Evolutionary conservation across 2,888 invertebrate genomes (phyloP), one percentile per base, ranked within the genome.

Genomic region (Aleiodes alternator): DNA sequence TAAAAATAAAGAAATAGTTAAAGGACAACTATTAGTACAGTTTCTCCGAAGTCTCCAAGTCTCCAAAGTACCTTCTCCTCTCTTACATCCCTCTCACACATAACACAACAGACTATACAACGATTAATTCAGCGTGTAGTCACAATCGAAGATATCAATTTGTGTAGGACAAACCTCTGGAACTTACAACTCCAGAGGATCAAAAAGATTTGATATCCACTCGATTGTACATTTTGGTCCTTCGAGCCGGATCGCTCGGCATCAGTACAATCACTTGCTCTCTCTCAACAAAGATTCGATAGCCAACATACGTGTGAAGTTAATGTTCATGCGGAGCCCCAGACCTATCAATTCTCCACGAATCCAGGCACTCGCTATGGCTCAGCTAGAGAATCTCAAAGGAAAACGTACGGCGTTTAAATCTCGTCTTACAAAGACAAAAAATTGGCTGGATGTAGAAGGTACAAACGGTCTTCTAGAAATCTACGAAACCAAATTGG

Each of bases 71-170:
- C 11, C 43, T 0, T 0, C 3, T 43, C 9, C 43, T 9, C 11
- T 43, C 43, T 11, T 3, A 43, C 43, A 43, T 43, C 43, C 43
- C 9, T 43, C 43, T 43, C 55, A 16, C 55, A 55, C 16, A n/a
- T 55, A 23, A 55, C 14, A 14, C 3, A 55, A 14, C 7, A n/a
- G 12, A 16, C 55, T 16, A 55, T 14, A 55, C 55, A 55, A 16
- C 23, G 14, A 55, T 16, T n/a, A 16, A 55, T 55, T 55, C 55
- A 16, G 55, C 55, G 55, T 55, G 55, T 55, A 55, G 12, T 55
- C 2, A 14, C 14, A 16, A 16, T 55, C 16, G 55, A 5, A 12
- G 14, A 55, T 55, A 55, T 16, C 12, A 16, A 16, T 14, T 3
- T 55, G 55, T 55, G 8, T 55, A 55, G 55, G 55, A 16, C 55